Base-by-base conservation (phyloP, 2,797 vertebrate species). In the Myotis vivesi region DNA sequence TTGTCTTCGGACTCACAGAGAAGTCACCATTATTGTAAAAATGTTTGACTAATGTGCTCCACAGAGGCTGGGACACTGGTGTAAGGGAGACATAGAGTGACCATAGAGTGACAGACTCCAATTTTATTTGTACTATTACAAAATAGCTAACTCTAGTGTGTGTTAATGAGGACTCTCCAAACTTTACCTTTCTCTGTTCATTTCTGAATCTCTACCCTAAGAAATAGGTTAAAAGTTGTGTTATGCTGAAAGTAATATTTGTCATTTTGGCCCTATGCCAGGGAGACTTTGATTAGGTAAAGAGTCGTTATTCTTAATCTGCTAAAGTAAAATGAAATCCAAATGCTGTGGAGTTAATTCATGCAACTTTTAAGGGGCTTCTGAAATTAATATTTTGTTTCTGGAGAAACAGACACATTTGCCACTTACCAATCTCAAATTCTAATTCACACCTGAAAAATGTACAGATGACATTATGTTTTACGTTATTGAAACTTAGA, bases 361-460 rank as follows among this genome's bases (percentile, higher is more conserved):
- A 89, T 81, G 8, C 38, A 76, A 59, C 11, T 94, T 90, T 17
- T 66, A 62, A 84, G 23, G 33, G 20, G 11, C 3, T n/a, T 94
- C 53, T 75, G 59, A 25, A n/a, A 51, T 86, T 89, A 88, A 46
- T 17, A 5, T 96, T 92, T 90, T 75, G 20, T 96, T 95, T 87
- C 73, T 88, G 33, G 73, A 87, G 30, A 66, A 87, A 77, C 2
- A 91, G 13, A 59, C 6, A 62, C 28, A 90, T 87, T 92, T 73
- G 22, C 13, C 13, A 57, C 73, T 76, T 91, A 76, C 25, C n/a
- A 69, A 11, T 77, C 19, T 66, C 33, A 88, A 62, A 72, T 91
- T 84, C 30, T 80, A 80, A 68, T 55, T 87, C 44, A 87, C 66
- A 73, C 5, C 12, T 89, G 75, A 68, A 36, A 86, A 94, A 77